Evolutionary conservation across 2,113 vertebrate genomes (phyloP), one percentile per base, ranked within the genome.

Genomic region (Nothocercus julius): DNA sequence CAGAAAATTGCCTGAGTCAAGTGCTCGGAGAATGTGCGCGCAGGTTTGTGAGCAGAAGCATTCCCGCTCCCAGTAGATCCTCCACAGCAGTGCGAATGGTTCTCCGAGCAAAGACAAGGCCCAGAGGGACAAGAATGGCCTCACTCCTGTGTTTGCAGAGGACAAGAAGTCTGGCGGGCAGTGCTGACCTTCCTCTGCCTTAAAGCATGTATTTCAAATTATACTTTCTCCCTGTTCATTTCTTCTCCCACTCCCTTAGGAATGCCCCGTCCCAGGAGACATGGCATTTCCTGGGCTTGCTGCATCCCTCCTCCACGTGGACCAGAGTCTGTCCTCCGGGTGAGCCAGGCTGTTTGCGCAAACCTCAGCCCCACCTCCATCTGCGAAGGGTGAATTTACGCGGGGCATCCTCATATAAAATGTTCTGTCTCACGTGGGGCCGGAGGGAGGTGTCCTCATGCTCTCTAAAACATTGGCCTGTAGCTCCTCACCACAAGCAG

Each of bases 91-190:
- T 28, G 59, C n/a, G 17, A 17, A 1, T 4, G 0, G 21, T 20
- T 40, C 42, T 5, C 32, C 58, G 5, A 28, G 61, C 13, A 7
- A 4, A 2, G 44, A 13, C 20, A 70, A 70, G 45, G 5, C 27
- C n/a, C 34, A 22, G 25, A 11, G 0, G 1, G 8, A 2, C 12
- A 7, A 56, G 3, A 6, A 24, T 11, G 10, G 5, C 5, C 6
- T 2, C 2, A 21, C 22, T 27, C 24, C 66, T 18, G 38, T 3
- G 24, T 5, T 5, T 21, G 0, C 7, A 17, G 36, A 45, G 44
- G 5, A 51, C 34, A 11, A 14, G 32, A 36, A n/a, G n/a, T 34
- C 14, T 36, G 61, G 22, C 22, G 22, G 34, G n/a, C 61, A 24
- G 61, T 8, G n/a, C 22, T 20, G 12, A 14, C 59, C 59, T n/a